Conservation (phyloP, 2,113 vertebrate genomes). For the Pluvialis apricaria region DNA sequence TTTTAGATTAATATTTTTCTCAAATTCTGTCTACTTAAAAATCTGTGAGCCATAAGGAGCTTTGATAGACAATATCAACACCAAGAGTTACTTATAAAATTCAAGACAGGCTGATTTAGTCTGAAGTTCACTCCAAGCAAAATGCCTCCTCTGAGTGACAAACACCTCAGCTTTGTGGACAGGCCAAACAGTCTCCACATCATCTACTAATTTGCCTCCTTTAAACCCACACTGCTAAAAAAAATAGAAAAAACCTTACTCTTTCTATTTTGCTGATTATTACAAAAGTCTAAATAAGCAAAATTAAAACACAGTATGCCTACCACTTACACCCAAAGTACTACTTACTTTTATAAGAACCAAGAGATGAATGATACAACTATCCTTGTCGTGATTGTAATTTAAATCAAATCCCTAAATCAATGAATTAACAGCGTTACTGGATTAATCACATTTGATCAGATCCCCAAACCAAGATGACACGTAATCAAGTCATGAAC, state of each 20-base stretch:
- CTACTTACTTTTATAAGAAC: not conserved
- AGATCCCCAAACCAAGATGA: not conserved
- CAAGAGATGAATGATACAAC: not conserved
- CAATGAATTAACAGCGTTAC: not conserved
- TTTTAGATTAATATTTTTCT: not conserved
- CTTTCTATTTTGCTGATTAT: not conserved
- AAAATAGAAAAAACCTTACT: not conserved
- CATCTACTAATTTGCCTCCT: not conserved
- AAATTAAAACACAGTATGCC: not conserved
- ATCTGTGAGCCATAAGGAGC: not conserved
- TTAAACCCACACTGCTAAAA: not conserved
- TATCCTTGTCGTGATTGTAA: not conserved
- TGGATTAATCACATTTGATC: not conserved
- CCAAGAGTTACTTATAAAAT: not conserved
- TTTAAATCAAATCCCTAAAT: not conserved
- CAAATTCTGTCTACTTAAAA: not conserved
- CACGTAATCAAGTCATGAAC: not conserved
- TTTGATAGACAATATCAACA: not conserved
- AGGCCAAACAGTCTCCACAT: not conserved
- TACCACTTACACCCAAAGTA: not conserved
- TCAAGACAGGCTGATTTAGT: not conserved
- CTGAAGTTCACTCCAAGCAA: not conserved
- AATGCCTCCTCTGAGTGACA: not conserved
- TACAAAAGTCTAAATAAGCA: not conserved
- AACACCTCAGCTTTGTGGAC: not conserved